Percentiles rank a stretch among this genome's conserved stretches.
Conservation (phyloP, 2,797 vertebrate species). For the Sebastes reedi region DNA sequence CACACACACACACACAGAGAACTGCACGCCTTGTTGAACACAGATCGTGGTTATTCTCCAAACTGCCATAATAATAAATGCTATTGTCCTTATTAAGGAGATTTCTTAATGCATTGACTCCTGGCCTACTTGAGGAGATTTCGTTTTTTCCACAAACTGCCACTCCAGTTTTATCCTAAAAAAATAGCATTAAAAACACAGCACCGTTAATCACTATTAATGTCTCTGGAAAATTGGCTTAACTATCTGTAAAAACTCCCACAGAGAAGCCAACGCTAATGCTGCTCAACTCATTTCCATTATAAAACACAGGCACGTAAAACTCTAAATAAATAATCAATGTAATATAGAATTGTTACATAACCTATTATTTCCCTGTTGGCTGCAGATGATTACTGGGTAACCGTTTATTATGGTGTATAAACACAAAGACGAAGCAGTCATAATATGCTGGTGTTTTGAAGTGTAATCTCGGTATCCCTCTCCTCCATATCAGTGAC, state of each 20-base stretch:
- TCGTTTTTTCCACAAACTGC: constrained; percentile 15
- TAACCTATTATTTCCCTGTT: constrained; percentile 48
- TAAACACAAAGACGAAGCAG: constrained; percentile 22
- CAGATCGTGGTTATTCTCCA: constrained; percentile 49
- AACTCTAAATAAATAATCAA: constrained; percentile 59
- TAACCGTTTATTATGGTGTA: constrained; percentile 16
- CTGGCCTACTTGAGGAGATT: constrained; percentile 22
- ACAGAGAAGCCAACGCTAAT: constrained; percentile 59
- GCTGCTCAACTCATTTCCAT: constrained; percentile 54
- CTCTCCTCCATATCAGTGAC: neutral
- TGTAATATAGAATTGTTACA: constrained; percentile 50
- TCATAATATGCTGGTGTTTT: neutral
- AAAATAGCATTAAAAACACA: constrained; percentile 58
- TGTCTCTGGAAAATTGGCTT: constrained; percentile 68
- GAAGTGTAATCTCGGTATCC: neutral
- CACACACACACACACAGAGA: neutral
- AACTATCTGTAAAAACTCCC: constrained; percentile 66
- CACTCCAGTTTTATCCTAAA: constrained; percentile 34
- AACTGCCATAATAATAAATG: constrained; percentile 36
- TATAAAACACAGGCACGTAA: constrained; percentile 45
- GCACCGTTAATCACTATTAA: constrained; percentile 69
- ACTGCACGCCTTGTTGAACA: constrained; percentile 53
- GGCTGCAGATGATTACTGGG: constrained; percentile 43
- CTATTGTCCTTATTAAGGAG: constrained; percentile 27
- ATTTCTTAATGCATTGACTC: constrained; percentile 37